Base-by-base conservation (phyloP, 2,113 vertebrate species). In the Prolemur simus region DNA sequence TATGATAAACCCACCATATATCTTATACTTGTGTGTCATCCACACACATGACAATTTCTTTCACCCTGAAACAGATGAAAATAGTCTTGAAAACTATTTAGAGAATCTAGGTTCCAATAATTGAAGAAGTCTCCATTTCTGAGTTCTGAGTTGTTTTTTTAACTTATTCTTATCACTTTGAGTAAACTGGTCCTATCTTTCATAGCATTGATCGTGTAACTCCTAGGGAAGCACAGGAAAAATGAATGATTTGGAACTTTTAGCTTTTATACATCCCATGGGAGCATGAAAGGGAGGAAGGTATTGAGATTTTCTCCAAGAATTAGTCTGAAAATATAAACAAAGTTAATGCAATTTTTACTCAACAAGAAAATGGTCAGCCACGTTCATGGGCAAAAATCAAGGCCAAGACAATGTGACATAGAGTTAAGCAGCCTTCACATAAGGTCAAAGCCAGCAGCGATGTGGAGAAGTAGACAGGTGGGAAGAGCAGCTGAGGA, bases 1-100 rank as follows among this genome's bases (percentile, higher is more conserved):
- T 10, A 0, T 4, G 6, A 7, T 20, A 45, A 42, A 42, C 8
- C 34, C 17, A 3, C 17, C 8, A 1, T n/a, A 3, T 2, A 2
- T 39, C 13, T 5, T 25, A 4, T 0, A 27, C 52, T 37, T 34
- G 8, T 12, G 9, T 47, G 42, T 37, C n/a, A 52, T 15, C 47
- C 66, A 60, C 15, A 60, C 2, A 23, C 29, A 27, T 27, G 39
- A 63, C 58, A 63, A 66, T 29, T 21, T 2, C 8, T 71, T 90
- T 58, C 15, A 32, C 34, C 39, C 60, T 45, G 47, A 80, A 63
- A 37, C 8, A 81, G 49, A 85, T 64, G 34, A 58, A 66, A 71
- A 37, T n/a, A 10, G 21, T 58, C 7, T 74, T 25, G 66, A 47
- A 86, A n/a, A 27, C 78, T 58, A 56, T 42, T 60, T 68, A 60